A percentile compares a stretch with the other conserved stretches of the same genome.
Conservation (phyloP, 1,140 invertebrate species). For the Aplysia californica region DNA sequence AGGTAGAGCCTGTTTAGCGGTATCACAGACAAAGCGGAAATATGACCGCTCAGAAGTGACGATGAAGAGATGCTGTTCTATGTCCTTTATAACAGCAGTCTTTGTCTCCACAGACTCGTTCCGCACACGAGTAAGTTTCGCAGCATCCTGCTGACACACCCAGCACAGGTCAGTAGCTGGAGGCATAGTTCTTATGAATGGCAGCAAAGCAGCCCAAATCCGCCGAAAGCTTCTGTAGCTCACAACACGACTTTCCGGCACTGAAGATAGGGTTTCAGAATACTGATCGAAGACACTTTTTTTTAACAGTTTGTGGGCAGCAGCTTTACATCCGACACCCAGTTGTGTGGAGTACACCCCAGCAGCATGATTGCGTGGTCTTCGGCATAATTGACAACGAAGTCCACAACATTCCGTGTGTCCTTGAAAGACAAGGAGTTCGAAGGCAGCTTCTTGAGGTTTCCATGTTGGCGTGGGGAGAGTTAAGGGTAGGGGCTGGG, state of each 20-base stretch:
- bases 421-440: not conserved
- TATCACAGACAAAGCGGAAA: not conserved
- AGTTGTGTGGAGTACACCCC: not conserved
- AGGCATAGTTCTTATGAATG: not conserved
- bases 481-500: too few relatives aligned
- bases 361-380: not conserved
- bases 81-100: not conserved
- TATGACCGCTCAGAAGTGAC: not conserved
- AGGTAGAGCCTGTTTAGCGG: not conserved
- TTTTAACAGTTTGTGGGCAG: conserved; percentile 6
- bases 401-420: not conserved
- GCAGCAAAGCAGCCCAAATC: conserved; percentile 1
- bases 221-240: not conserved
- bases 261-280: not conserved
- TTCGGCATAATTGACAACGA: conserved; percentile 12
- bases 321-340: not conserved
- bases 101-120: not conserved
- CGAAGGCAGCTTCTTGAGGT: not conserved
- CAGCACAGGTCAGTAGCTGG: conserved; percentile 24
- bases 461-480: not conserved
- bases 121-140: not conserved
- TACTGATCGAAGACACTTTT: not conserved
- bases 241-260: not conserved
- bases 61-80: not conserved
- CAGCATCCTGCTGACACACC: conserved; percentile 11